phyloP scores from a whole-genome alignment of 2,888 invertebrate species.

The Aradus depressus region DNA sequence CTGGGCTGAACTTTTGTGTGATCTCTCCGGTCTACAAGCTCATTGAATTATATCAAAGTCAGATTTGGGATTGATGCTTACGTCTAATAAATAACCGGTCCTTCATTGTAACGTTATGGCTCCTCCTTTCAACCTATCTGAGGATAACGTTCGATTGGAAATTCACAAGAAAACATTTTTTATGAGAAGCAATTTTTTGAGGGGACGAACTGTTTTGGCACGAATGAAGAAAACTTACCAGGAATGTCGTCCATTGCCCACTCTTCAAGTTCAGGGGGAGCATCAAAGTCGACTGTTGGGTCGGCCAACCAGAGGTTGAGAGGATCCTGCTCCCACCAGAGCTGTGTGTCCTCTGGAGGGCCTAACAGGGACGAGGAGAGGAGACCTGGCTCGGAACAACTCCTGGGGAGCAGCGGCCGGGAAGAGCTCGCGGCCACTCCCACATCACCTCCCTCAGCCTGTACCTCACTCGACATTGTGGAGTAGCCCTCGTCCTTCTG shows the following conservation, averaged over 20 bases:
- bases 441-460: constrained; percentile 39
- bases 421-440: constrained; percentile 10
- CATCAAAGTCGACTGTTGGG: constrained; percentile 61
- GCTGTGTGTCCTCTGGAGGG: constrained; percentile 36
- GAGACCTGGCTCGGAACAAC: constrained; percentile 9
- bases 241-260: constrained; percentile 48
- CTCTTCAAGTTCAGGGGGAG: constrained; percentile 63
- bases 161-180: too few species aligned
- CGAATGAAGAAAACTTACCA: constrained; percentile 16
- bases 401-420: constrained; percentile 37
- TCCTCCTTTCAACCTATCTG: too few species aligned
- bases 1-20: too few species aligned
- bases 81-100: too few species aligned
- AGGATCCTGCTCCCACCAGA: constrained; percentile 60
- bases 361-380: constrained; percentile 5
- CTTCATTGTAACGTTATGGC: too few species aligned
- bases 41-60: too few species aligned
- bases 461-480: constrained; percentile 73
- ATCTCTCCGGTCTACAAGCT: too few species aligned
- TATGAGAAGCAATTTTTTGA: too few species aligned
- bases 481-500: constrained; percentile 74
- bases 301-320: constrained; percentile 60
- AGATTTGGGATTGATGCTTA: too few species aligned
- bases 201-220: too few species aligned
- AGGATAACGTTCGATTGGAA: too few species aligned